Evolutionary conservation across 2,888 invertebrate genomes (phyloP).

Genomic region (Aleiodes leptofemur): DNA sequence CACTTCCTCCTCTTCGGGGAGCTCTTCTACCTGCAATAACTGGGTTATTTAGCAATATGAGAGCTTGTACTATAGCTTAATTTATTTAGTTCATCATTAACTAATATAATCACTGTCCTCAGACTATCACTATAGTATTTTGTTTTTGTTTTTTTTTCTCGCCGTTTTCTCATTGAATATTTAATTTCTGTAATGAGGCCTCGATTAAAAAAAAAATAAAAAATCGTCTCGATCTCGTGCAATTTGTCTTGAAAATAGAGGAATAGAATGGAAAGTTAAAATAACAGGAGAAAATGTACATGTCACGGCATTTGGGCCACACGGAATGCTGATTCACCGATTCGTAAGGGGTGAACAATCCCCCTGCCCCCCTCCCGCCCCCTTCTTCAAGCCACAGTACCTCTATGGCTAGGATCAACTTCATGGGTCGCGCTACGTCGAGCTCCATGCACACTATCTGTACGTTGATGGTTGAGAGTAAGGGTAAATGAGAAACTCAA

Average conservation of each 20-base stretch:
- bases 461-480: slow-evolving; percentile 38
- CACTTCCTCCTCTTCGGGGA: no score
- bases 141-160: no score
- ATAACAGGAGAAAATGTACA: slow-evolving; percentile 15
- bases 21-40: no score
- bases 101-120: no score
- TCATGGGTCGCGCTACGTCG: slow-evolving; percentile 34
- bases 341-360: slow-evolving; percentile 26
- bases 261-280: slow-evolving; percentile 10
- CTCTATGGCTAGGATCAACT: slow-evolving; percentile 34
- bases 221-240: neutral
- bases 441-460: slow-evolving; percentile 24
- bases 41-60: no score
- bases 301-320: slow-evolving; percentile 21
- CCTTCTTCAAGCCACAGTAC: slow-evolving; percentile 8
- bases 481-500: slow-evolving; percentile 56
- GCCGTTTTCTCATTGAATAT: no score
- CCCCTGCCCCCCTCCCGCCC: slow-evolving; percentile 12
- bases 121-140: no score
- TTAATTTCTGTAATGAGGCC: no score
- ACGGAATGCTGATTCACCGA: slow-evolving; percentile 37
- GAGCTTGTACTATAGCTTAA: no score
- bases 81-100: no score
- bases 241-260: slow-evolving; percentile 15
- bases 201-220: no score